phyloP scores from a whole-genome alignment of 2,888 invertebrate species.

The Axea sp. region DNA sequence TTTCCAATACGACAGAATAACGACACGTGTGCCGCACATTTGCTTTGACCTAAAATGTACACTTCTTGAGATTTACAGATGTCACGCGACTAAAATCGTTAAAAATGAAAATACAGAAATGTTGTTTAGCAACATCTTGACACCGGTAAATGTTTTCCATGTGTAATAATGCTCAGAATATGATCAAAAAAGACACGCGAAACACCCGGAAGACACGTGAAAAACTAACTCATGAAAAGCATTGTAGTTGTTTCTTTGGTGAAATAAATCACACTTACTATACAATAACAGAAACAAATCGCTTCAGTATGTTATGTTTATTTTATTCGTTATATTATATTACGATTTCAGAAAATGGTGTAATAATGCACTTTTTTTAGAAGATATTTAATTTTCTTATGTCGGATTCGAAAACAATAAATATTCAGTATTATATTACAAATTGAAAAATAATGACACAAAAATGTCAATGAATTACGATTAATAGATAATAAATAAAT shows the following conservation, averaged over 20 bases:
- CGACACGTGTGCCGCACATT: constrained; percentile 35
- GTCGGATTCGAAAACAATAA: too few relatives aligned
- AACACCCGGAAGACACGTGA: constrained; percentile 39
- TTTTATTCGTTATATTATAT: constrained; percentile 6
- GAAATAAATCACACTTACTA: constrained; percentile 21
- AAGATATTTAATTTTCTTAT: neutral
- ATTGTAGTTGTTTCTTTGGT: constrained; percentile 15
- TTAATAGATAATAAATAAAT: too few relatives aligned
- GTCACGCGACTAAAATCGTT: constrained; percentile 34
- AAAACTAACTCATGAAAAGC: constrained; percentile 12
- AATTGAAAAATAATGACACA: too few relatives aligned
- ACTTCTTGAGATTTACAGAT: constrained; percentile 16
- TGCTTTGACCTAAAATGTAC: neutral
- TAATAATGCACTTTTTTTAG: constrained; percentile 9
- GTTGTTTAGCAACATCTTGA: constrained; percentile 34
- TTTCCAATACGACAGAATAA: too few relatives aligned
- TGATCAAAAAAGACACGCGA: constrained; percentile 9
- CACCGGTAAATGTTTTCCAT: constrained; percentile 12
- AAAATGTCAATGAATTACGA: too few relatives aligned
- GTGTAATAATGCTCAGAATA: neutral
- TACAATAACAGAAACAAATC: constrained; percentile 37
- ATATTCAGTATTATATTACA: too few relatives aligned
- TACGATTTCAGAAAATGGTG: neutral
- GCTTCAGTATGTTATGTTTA: neutral
- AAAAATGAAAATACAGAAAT: neutral